A percentile compares a stretch with the other conserved stretches of the same genome.
These are phyloP conservation scores for Ceratina australensis DNA, from an alignment of 1,140 invertebrate genomes.

Conservation along the genomic window DNA sequence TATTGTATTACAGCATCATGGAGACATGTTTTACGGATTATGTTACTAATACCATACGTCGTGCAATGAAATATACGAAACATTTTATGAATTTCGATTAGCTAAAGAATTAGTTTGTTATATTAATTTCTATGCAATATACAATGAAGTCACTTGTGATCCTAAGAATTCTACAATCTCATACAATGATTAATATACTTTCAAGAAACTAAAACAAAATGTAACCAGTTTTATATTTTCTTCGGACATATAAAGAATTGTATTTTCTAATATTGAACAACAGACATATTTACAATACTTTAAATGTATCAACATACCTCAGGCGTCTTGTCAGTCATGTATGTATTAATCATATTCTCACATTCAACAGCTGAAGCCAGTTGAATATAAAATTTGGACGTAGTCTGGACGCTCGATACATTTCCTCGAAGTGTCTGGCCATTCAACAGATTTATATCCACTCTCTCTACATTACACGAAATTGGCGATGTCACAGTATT, in stretches of 20 bases:
- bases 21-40: slow-evolving; percentile 27
- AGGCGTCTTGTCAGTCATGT: slow-evolving; percentile 66
- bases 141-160: too few relatives aligned
- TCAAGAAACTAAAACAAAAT: too few relatives aligned
- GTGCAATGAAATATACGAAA: slow-evolving; percentile 61
- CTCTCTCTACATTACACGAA: slow-evolving; percentile 43
- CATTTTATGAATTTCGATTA: slow-evolving; percentile 45
- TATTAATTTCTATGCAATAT: slow-evolving; percentile 6
- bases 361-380: slow-evolving; percentile 68
- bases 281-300: slow-evolving; percentile 3
- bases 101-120: slow-evolving; percentile 5
- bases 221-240: too few relatives aligned
- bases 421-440: slow-evolving; percentile 73
- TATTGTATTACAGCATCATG: slow-evolving; percentile 1
- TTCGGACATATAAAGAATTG: too few relatives aligned
- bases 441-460: slow-evolving; percentile 72
- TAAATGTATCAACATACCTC: slow-evolving; percentile 60
- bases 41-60: slow-evolving; percentile 71
- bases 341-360: slow-evolving; percentile 63
- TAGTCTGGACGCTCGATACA: slow-evolving; percentile 70
- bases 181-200: neutral
- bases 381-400: slow-evolving; percentile 74
- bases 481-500: slow-evolving; percentile 3
- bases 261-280: neutral
- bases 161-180: too few relatives aligned